A percentile compares a stretch with the other conserved stretches of the same genome.
phyloP scores from a whole-genome alignment of 2,113 vertebrate species.

The Pseudonaja textilis region DNA sequence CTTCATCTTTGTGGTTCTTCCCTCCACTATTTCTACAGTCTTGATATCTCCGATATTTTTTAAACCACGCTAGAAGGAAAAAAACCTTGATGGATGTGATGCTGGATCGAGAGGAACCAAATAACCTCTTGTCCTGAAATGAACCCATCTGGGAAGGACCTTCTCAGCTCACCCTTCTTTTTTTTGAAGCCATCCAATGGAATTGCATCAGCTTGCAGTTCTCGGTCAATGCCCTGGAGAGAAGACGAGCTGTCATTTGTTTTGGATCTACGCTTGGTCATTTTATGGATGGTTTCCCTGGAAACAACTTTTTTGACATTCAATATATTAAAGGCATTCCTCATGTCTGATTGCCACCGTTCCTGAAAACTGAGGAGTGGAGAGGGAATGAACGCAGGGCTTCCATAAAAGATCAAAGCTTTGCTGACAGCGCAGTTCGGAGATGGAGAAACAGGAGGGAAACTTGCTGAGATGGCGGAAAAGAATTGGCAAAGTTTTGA shows the following conservation, averaged over 20 bases:
- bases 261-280: not conserved
- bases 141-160: not conserved
- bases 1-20: not conserved
- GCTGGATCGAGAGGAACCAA: not conserved
- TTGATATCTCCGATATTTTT: not conserved
- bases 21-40: not conserved
- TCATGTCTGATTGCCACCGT: not conserved
- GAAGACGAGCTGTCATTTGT: not conserved
- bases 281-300: slow-evolving; percentile 13
- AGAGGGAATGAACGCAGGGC: not conserved
- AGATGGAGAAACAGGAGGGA: not conserved
- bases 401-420: not conserved
- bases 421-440: not conserved
- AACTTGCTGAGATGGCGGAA: slow-evolving; percentile 30
- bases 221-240: not conserved
- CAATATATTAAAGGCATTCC: slow-evolving; percentile 13
- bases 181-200: too few relatives aligned
- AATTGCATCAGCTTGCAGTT: not conserved
- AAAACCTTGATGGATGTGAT: not conserved
- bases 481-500: slow-evolving; percentile 9
- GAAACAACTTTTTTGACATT: not conserved
- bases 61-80: not conserved
- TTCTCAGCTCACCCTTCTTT: too few relatives aligned
- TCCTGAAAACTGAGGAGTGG: not conserved
- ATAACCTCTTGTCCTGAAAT: not conserved